phyloP scores from a whole-genome alignment of 2,797 vertebrate species.

The Dicrostonyx torquatus region DNA sequence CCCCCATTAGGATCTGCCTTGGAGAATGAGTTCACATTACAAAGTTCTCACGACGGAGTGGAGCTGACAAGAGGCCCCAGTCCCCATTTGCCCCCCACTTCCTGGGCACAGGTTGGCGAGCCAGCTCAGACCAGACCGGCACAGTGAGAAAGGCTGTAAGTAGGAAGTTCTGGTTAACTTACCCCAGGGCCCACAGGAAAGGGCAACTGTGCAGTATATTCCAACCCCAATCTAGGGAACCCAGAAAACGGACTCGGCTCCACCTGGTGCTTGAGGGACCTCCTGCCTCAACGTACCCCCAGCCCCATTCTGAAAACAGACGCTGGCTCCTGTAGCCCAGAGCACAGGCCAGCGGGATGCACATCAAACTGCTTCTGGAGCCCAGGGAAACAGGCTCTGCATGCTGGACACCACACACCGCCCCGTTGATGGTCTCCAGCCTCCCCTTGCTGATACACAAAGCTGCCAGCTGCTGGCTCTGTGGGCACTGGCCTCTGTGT shows the following conservation, averaged over 20 bases:
- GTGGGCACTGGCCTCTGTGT: not conserved
- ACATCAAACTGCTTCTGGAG: not conserved
- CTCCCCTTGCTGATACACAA: not conserved
- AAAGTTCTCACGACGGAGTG: not conserved
- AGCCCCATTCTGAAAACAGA: not conserved
- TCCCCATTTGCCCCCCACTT: not conserved
- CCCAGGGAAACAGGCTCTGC: not conserved
- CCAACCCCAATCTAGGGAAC: not conserved
- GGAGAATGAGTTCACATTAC: not conserved
- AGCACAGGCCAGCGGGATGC: not conserved
- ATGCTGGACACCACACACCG: not conserved
- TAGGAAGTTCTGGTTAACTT: not conserved
- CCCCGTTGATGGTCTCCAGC: not conserved
- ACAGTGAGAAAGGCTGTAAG: not conserved
- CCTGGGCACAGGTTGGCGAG: not conserved
- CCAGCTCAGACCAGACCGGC: not conserved
- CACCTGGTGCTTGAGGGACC: not conserved
- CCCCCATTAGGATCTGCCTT: not conserved
- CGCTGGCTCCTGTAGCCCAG: not conserved
- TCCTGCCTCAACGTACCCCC: not conserved
- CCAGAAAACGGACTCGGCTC: not conserved
- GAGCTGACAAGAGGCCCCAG: not conserved
- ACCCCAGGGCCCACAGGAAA: not conserved
- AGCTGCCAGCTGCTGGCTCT: not conserved
- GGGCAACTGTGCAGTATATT: not conserved